Percentiles rank a stretch among this genome's conserved stretches.
phyloP scores from a whole-genome alignment of 2,888 invertebrate species.

The Archips crataeganus region DNA sequence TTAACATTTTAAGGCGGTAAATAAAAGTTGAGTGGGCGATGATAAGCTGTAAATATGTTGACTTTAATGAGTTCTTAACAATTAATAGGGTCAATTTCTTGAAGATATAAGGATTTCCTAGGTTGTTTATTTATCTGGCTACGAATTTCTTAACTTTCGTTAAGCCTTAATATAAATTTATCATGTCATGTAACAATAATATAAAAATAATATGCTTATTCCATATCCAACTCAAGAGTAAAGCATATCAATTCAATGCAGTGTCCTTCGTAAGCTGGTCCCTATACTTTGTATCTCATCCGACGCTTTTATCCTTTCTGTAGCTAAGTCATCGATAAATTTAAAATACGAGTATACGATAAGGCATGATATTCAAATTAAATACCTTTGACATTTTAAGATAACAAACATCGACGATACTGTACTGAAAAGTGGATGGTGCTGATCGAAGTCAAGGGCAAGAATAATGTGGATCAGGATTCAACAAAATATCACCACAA shows the following conservation, averaged over 20 bases:
- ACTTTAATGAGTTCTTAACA: too few relatives aligned
- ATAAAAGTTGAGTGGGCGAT: not conserved
- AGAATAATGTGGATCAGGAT: conserved; percentile 59
- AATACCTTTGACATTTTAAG: conserved; percentile 84
- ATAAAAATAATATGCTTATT: not conserved
- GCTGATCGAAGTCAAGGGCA: conserved; percentile 61
- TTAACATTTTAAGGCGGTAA: not conserved
- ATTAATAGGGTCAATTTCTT: too few relatives aligned
- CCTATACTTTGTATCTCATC: conserved; percentile 28
- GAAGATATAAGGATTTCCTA: too few relatives aligned
- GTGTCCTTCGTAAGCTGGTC: conserved; percentile 9
- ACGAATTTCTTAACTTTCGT: not conserved
- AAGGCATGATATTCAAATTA: conserved; percentile 84
- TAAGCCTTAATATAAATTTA: not conserved
- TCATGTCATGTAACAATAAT: not conserved
- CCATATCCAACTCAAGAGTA: not conserved
- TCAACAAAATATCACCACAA: not conserved
- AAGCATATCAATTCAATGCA: not conserved
- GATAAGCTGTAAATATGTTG: too few relatives aligned
- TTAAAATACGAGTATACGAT: conserved; percentile 77
- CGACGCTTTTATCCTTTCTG: conserved; percentile 49
- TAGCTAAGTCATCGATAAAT: conserved; percentile 79
- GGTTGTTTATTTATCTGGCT: too few relatives aligned
- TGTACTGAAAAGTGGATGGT: conserved; percentile 66
- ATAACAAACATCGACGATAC: conserved; percentile 81